Conservation (phyloP, 92 coral and sea anemone genomes). For the Pocillopora meandrina region DNA sequence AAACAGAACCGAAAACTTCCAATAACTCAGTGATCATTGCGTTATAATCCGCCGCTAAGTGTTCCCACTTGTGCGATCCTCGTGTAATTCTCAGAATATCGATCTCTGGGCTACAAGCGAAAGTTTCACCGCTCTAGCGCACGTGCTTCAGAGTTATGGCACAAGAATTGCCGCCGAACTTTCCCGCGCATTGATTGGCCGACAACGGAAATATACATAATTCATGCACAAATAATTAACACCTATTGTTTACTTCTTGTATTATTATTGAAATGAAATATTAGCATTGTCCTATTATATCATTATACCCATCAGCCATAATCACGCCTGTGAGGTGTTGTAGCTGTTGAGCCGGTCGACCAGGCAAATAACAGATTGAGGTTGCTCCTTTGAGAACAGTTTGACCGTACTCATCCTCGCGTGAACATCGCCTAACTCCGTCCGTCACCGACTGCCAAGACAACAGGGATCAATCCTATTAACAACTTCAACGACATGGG, state of each 20-base stretch:
- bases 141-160: slow-evolving; percentile 71
- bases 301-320: slow-evolving; percentile 97
- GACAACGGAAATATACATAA: slow-evolving; percentile 83
- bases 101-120: slow-evolving; percentile 16
- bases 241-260: slow-evolving; percentile 99
- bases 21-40: slow-evolving; percentile 63
- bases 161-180: slow-evolving; percentile 70
- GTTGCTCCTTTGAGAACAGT: slow-evolving; percentile 96
- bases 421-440: slow-evolving; percentile 46
- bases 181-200: slow-evolving; percentile 82
- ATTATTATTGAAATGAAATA: slow-evolving; percentile 99
- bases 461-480: slow-evolving; percentile 9
- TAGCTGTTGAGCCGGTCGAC: slow-evolving; percentile 70
- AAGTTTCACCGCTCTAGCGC: slow-evolving; percentile 54
- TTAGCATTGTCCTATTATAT: slow-evolving; percentile 99
- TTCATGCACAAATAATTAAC: slow-evolving; percentile 99
- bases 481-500: slow-evolving; percentile 72
- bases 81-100: slow-evolving; percentile 12
- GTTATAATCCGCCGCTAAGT: slow-evolving; percentile 48
- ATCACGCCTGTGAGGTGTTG: slow-evolving; percentile 95
- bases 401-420: slow-evolving; percentile 51
- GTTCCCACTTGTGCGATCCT: slow-evolving; percentile 28
- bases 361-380: slow-evolving; percentile 76
- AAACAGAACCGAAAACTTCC: slow-evolving; percentile 72
- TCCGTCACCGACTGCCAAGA: slow-evolving; percentile 27